Base-by-base conservation (phyloP, 2,797 vertebrate species). In the Agapornis canus region DNA sequence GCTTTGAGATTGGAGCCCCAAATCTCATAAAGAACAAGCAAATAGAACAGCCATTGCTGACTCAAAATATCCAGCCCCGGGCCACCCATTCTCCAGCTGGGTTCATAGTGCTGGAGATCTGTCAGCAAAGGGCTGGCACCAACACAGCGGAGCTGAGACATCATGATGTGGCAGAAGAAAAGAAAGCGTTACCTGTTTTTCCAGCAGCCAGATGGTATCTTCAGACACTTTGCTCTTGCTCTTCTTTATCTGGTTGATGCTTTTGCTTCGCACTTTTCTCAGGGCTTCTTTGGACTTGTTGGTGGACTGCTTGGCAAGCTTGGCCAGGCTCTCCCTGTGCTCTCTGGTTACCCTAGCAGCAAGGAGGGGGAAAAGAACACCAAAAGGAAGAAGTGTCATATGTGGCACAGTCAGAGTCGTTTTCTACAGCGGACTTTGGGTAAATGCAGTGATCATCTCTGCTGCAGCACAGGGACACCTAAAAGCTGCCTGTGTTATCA, bases 241-340 rank as follows among this genome's bases (percentile, higher is more conserved):
- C 94, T 98, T 99, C 97, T 99, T 99, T 25, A 98, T 94, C 70
- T 98, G 98, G 59, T 92, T 95, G 87, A 99, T 57, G 2, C 99
- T 98, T 9, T 95, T 98, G 16, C 98, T 95, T 8, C 99, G 98
- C 25, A 99, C 98, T 69, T 95, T 98, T 91, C 99, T 98, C 95
- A 99, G 95, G 0, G 98, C 98, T n/a, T 99, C 99, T 96, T 99
- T 99, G 64, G 99, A 98, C 90, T 99, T 99, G 98, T 99, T 99
- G 96, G 98, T 98, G 27, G 98, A 96, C 96, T 99, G 99, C 90
- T 99, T 99, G 70, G 99, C 99, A 60, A 99, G 89, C 93, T 98
- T 99, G 81, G 95, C 92, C 47, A 99, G 97, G 97, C 97, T 99
- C 96, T 99, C 99, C 80, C 99, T 96, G 97, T 99, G 99, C 79